Percentiles rank a stretch among this genome's conserved stretches.
These are phyloP conservation scores for Onchidella celtica DNA, from an alignment of 2,888 invertebrate species.

Conservation along the genomic window DNA sequence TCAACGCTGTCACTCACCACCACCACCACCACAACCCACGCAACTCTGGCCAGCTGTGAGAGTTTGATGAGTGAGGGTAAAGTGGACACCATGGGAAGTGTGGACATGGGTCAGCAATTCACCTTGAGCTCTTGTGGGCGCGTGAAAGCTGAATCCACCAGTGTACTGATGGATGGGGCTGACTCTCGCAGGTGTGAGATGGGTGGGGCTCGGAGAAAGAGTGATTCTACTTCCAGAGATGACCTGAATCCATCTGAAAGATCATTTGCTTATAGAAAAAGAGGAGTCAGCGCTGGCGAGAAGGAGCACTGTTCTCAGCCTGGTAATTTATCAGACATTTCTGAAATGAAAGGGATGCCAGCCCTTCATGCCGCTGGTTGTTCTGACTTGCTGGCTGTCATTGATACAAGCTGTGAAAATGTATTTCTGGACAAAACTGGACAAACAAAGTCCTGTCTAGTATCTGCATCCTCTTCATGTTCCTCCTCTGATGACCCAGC, in stretches of 20 bases:
- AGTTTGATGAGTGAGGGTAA: slow-evolving; percentile 39
- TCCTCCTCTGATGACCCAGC: slow-evolving; percentile 27
- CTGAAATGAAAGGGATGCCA: slow-evolving; percentile 41
- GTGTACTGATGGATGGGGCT: slow-evolving; percentile 35
- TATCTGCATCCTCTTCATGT: slow-evolving; percentile 30
- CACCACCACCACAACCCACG: background rate
- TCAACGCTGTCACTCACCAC: slow-evolving; percentile 22
- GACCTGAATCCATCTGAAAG: slow-evolving; percentile 14
- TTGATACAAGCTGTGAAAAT: slow-evolving; percentile 46
- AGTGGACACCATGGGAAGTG: background rate
- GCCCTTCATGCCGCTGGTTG: slow-evolving; percentile 31
- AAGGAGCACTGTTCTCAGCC: slow-evolving; percentile 45
- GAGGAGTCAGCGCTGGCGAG: slow-evolving; percentile 1
- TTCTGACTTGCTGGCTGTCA: slow-evolving; percentile 38
- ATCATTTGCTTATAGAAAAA: slow-evolving; percentile 13
- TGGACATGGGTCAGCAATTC: background rate
- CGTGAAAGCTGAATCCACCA: slow-evolving; percentile 47
- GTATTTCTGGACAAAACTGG: slow-evolving; percentile 29
- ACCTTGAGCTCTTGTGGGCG: background rate
- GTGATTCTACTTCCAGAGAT: slow-evolving; percentile 15
- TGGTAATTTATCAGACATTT: slow-evolving; percentile 42
- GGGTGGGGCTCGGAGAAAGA: slow-evolving; percentile 25
- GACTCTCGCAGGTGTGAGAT: slow-evolving; percentile 42
- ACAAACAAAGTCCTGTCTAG: background rate
- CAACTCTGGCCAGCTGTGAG: slow-evolving; percentile 31